Conservation (phyloP, 2,797 vertebrate species). For the Danio choprae region DNA sequence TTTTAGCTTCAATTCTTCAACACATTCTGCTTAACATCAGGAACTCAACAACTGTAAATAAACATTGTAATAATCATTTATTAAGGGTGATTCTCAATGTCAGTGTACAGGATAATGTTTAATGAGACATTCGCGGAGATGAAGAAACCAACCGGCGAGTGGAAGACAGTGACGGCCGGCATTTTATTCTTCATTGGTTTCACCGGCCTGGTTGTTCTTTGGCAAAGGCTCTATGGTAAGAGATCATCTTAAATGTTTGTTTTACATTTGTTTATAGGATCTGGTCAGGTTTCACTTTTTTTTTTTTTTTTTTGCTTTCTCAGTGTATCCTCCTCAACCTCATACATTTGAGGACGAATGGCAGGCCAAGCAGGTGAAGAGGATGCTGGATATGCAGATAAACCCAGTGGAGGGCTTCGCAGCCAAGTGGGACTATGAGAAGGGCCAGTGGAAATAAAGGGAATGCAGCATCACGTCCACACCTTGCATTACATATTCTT, state of each 20-base stretch:
- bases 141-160: slow-evolving; percentile 75
- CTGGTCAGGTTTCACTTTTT: background rate
- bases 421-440: slow-evolving; percentile 86
- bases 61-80: background rate
- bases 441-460: slow-evolving; percentile 85
- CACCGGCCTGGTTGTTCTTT: slow-evolving; percentile 83
- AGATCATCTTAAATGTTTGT: background rate
- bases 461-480: background rate
- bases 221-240: slow-evolving; percentile 82
- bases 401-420: slow-evolving; percentile 83
- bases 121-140: slow-evolving; percentile 82
- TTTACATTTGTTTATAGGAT: background rate
- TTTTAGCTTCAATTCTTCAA: no score
- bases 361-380: slow-evolving; percentile 80
- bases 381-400: slow-evolving; percentile 85
- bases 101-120: slow-evolving; percentile 84
- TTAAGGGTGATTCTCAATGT: background rate
- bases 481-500: background rate
- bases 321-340: slow-evolving; percentile 80
- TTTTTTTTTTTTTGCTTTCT: background rate
- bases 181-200: slow-evolving; percentile 82
- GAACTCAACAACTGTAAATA: no score
- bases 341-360: slow-evolving; percentile 78
- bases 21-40: no score
- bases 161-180: slow-evolving; percentile 83